Conservation (phyloP, 2,797 vertebrate species). For the Epinephelus malabaricus region DNA sequence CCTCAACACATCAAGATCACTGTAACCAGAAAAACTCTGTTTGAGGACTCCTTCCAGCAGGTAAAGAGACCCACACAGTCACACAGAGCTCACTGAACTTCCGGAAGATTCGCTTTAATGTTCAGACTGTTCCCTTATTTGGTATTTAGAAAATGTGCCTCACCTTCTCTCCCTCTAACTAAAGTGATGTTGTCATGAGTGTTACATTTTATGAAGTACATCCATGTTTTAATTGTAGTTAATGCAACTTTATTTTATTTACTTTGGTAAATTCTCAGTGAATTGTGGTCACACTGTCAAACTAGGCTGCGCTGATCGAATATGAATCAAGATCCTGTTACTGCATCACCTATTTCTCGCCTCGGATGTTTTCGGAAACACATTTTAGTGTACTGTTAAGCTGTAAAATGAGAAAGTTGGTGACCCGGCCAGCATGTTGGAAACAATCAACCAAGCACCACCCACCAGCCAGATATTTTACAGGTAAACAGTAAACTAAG, state of each 20-base stretch:
- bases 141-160: neutral
- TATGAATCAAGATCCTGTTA: too few relatives aligned
- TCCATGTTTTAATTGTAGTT: neutral
- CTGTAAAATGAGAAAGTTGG: too few relatives aligned
- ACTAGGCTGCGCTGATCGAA: too few relatives aligned
- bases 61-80: conserved; percentile 72
- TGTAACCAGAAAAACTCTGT: conserved; percentile 95
- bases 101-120: neutral
- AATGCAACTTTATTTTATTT: neutral
- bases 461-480: too few relatives aligned
- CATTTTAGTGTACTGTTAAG: too few relatives aligned
- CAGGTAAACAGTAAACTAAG: too few relatives aligned
- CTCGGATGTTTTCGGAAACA: too few relatives aligned
- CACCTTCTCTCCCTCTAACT: neutral
- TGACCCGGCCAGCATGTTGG: too few relatives aligned
- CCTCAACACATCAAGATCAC: conserved; percentile 98
- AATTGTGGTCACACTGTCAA: too few relatives aligned
- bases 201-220: neutral
- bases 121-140: neutral
- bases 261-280: neutral
- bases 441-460: too few relatives aligned
- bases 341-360: too few relatives aligned
- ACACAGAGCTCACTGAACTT: neutral
- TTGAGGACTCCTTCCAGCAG: conserved; percentile 99
- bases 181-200: neutral